Evolutionary conservation across 2,797 vertebrate genomes (phyloP).

Genomic region (Miopithecus talapoin): DNA sequence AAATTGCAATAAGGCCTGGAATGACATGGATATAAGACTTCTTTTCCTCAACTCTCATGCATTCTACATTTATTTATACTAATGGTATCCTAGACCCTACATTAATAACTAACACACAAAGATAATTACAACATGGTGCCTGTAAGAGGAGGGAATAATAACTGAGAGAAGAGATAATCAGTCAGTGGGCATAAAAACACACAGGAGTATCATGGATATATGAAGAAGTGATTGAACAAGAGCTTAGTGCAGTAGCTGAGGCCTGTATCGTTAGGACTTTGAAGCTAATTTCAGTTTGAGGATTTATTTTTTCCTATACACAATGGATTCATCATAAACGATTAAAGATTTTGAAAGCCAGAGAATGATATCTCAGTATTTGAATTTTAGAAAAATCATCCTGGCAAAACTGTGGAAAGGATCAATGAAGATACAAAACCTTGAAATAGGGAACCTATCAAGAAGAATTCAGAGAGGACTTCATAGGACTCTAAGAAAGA

Average conservation of each 20-base stretch:
- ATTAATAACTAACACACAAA: background rate
- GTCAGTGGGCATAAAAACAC: background rate
- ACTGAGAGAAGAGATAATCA: background rate
- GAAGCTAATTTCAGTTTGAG: background rate
- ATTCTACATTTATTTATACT: background rate
- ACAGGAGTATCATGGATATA: rapidly evolving
- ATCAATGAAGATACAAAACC: background rate
- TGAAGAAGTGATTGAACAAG: background rate
- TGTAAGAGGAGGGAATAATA: rapidly evolving
- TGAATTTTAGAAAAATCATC: background rate
- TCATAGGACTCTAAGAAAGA: background rate
- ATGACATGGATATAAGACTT: background rate
- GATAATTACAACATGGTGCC: background rate
- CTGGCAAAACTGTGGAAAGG: background rate
- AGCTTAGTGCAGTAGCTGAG: background rate
- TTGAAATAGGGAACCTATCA: background rate
- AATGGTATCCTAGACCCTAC: background rate
- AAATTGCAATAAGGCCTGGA: background rate
- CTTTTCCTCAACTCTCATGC: background rate
- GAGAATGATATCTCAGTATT: background rate
- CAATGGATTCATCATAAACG: background rate
- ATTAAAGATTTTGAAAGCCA: background rate
- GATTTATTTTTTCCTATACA: background rate
- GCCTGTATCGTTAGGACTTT: background rate
- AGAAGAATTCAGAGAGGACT: background rate